phyloP scores from a whole-genome alignment of 2,113 vertebrate genomes.

The Eurystomus gularis region DNA sequence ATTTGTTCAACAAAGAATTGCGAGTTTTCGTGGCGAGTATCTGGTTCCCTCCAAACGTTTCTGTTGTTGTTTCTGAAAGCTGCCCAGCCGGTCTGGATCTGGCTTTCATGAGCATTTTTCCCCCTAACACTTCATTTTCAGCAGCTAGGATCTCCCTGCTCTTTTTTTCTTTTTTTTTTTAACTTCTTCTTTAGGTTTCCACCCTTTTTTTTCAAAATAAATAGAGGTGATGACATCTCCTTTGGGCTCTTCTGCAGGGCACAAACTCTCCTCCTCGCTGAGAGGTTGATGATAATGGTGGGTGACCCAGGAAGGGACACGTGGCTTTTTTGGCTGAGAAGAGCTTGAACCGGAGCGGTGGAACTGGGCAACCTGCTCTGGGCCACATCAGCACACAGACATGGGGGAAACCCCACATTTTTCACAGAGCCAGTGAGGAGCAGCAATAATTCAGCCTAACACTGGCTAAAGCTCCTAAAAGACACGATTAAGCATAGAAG shows the following conservation, averaged over 20 bases:
- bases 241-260: not conserved
- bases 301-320: not conserved
- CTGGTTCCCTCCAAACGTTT: slow-evolving; percentile 27
- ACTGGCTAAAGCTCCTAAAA: not conserved
- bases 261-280: not conserved
- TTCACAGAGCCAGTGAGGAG: not conserved
- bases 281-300: not conserved
- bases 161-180: not conserved
- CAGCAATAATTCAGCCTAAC: rapidly evolving
- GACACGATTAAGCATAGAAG: not conserved
- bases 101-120: not conserved
- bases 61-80: slow-evolving; percentile 39
- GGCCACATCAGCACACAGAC: not conserved
- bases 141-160: not conserved
- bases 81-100: not conserved
- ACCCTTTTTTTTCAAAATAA: not conserved
- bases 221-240: not conserved
- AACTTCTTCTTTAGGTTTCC: not conserved
- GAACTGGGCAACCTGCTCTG: not conserved
- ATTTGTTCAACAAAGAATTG: slow-evolving; percentile 14
- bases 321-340: not conserved
- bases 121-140: not conserved
- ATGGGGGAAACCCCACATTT: not conserved
- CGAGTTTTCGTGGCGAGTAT: slow-evolving; percentile 13
- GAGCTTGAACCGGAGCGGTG: not conserved